Percentiles rank a stretch among this genome's conserved stretches.
Evolutionary conservation across 1,140 invertebrate genomes (phyloP).

Genomic region (Phthorimaea operculella): DNA sequence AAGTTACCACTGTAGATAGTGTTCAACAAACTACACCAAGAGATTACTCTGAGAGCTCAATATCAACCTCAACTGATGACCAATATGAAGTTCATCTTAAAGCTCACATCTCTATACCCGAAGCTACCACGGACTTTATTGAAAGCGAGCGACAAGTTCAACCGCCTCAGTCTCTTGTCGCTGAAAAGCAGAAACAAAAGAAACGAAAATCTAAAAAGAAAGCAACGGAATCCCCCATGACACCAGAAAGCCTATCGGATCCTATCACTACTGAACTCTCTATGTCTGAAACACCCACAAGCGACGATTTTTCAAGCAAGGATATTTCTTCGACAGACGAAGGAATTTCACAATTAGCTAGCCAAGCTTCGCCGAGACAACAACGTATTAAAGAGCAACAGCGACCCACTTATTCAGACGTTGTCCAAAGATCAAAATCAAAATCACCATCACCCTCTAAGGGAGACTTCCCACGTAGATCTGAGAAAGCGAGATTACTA

Average conservation of each 20-base stretch:
- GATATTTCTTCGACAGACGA: conserved; percentile 61
- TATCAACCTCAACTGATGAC: conserved; percentile 68
- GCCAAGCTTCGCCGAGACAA: conserved; percentile 23
- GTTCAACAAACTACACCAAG: conserved; percentile 69
- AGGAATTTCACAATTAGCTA: conserved; percentile 53
- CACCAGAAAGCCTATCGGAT: conserved; percentile 63
- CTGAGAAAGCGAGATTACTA: conserved; percentile 43
- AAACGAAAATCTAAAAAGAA: conserved; percentile 59
- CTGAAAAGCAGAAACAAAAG: conserved; percentile 54
- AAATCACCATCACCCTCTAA: conserved; percentile 61
- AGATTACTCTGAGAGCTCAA: conserved; percentile 48
- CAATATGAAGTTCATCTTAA: conserved; percentile 73
- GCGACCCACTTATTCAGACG: conserved; percentile 60
- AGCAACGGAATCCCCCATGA: conserved; percentile 34
- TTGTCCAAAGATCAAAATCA: conserved; percentile 62
- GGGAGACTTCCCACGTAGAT: conserved; percentile 30
- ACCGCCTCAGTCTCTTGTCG: conserved; percentile 30
- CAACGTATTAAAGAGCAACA: conserved; percentile 18
- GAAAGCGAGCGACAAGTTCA: conserved; percentile 44
- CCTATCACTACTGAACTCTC: conserved; percentile 64
- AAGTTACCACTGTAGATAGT: conserved; percentile 50
- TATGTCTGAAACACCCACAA: conserved; percentile 53
- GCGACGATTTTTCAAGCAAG: conserved; percentile 54
- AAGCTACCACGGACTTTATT: conserved; percentile 50
- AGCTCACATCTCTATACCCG: conserved; percentile 71